phyloP scores from a whole-genome alignment of 2,888 invertebrate genomes.

The Temnothorax rugatulus region DNA sequence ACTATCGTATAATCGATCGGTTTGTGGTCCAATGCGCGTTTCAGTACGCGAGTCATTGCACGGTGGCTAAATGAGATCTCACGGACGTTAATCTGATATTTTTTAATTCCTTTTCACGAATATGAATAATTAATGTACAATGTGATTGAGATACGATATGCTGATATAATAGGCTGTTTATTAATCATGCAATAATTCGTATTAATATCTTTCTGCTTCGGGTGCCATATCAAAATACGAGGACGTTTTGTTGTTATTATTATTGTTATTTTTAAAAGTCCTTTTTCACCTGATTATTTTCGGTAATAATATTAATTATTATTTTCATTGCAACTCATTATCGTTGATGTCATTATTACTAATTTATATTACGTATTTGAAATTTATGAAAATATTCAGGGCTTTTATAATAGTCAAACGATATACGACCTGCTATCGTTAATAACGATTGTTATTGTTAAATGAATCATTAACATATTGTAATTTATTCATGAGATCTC shows the following conservation, averaged over 20 bases:
- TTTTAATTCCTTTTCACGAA: background rate
- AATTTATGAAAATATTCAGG: constrained; percentile 45
- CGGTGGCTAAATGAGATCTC: background rate
- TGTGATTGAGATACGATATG: background rate
- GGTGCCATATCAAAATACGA: background rate
- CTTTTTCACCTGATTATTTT: background rate
- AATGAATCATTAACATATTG: constrained; percentile 50
- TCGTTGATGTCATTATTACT: constrained; percentile 26
- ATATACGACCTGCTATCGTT: constrained; percentile 11
- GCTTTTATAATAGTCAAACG: constrained; percentile 42
- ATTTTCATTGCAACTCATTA: constrained; percentile 20
- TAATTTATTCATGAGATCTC: constrained; percentile 45
- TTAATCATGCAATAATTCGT: constrained; percentile 10
- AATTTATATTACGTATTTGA: constrained; percentile 24
- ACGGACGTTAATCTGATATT: background rate
- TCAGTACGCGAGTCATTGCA: background rate
- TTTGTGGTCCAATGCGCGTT: background rate
- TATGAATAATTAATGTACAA: background rate
- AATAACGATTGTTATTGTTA: constrained; percentile 46
- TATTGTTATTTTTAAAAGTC: background rate
- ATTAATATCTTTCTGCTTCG: constrained; percentile 17
- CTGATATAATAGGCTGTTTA: constrained; percentile 3
- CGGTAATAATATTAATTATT: background rate
- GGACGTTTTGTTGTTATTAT: constrained; percentile 6
- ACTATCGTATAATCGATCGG: background rate